Conservation (phyloP, 2,797 vertebrate genomes). For the Avahi laniger region DNA sequence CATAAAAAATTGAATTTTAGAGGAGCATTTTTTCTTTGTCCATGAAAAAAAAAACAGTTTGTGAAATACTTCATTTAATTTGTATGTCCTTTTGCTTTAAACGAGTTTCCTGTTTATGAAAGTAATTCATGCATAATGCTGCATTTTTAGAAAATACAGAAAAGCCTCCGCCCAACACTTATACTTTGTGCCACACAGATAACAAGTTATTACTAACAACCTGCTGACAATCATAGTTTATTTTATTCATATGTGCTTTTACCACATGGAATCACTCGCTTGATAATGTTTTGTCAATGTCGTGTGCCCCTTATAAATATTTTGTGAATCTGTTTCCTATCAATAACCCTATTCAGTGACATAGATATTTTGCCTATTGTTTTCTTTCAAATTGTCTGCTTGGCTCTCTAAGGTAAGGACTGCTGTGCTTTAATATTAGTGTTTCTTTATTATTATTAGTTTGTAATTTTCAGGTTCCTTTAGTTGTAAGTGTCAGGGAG, state of each 20-base stretch:
- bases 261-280: neutral
- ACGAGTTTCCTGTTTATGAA: neutral
- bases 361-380: neutral
- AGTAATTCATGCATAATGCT: neutral
- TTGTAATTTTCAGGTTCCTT: conserved; percentile 27
- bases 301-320: neutral
- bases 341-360: neutral
- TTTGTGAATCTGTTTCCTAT: neutral
- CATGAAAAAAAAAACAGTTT: neutral
- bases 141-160: neutral
- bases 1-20: neutral
- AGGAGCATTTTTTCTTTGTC: neutral
- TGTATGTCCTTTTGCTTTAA: neutral
- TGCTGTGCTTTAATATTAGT: neutral
- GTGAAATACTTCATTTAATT: neutral
- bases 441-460: conserved; percentile 30
- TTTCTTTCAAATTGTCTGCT: neutral
- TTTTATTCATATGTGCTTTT: neutral
- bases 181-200: neutral
- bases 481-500: neutral
- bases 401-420: neutral
- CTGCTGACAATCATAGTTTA: neutral
- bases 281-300: neutral
- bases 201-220: neutral
- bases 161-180: neutral